These are phyloP conservation scores for Leucoraja erinaceus DNA, from an alignment of 2,113 vertebrate genomes.

Conservation along the genomic window DNA sequence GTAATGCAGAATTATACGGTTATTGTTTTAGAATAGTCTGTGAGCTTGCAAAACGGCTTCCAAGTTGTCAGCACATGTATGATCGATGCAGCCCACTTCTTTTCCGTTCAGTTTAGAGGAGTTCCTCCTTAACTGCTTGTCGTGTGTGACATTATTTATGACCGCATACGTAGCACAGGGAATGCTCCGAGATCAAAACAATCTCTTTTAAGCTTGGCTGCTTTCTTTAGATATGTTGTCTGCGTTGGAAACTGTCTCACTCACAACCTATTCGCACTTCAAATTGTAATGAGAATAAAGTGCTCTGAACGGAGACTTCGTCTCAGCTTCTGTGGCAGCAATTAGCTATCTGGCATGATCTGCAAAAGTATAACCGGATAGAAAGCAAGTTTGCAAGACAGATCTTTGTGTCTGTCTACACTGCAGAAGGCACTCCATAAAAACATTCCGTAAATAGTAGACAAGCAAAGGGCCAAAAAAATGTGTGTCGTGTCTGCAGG, in stretches of 20 bases:
- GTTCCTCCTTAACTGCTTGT: not conserved
- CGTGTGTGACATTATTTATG: not conserved
- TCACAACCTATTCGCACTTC: not conserved
- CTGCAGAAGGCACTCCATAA: too few species aligned
- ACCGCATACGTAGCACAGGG: not conserved
- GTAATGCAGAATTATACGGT: not conserved
- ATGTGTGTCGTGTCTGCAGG: too few species aligned
- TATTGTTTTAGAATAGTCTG: not conserved
- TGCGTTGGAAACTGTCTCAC: not conserved
- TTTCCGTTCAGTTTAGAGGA: not conserved
- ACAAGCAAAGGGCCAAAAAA: too few species aligned
- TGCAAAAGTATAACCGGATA: not conserved
- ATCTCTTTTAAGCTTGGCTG: not conserved
- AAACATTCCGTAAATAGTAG: too few species aligned
- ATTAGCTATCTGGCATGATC: not conserved
- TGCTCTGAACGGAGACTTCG: not conserved
- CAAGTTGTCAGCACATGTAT: not conserved
- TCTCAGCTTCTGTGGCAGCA: not conserved
- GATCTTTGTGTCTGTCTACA: too few species aligned
- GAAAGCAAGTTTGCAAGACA: too few species aligned
- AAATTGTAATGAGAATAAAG: not conserved
- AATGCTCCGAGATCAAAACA: not conserved
- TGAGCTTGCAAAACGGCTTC: not conserved
- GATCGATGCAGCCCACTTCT: not conserved
- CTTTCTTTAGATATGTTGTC: not conserved